Percentiles rank a stretch among this genome's conserved stretches.
phyloP scores from a whole-genome alignment of 2,113 vertebrate genomes.

The Mystacornis crossleyi region DNA sequence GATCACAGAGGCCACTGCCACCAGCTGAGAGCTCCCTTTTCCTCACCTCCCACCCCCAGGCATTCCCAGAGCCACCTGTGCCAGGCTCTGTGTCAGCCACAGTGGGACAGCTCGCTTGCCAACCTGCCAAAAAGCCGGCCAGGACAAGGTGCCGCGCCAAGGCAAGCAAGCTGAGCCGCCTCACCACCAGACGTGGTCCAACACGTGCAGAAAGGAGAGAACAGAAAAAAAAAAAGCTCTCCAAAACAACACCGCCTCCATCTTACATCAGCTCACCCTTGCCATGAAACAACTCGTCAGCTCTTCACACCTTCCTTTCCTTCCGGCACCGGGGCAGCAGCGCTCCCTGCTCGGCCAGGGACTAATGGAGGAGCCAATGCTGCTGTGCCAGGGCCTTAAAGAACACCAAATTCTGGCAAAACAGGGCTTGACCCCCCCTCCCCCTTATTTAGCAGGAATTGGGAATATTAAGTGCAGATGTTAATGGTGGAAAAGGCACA shows the following conservation, averaged over 20 bases:
- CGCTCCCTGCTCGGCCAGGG: not conserved
- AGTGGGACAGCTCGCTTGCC: not conserved
- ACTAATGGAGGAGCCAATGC: accelerated
- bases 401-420: not conserved
- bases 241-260: not conserved
- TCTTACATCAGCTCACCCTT: not conserved
- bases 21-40: not conserved
- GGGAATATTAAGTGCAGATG: not conserved
- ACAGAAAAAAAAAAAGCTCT: not conserved
- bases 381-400: not conserved
- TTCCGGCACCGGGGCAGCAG: accelerated
- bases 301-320: not conserved
- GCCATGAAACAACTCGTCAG: not conserved
- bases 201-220: not conserved
- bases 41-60: not conserved
- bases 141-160: not conserved
- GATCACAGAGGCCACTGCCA: not conserved
- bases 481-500: not conserved
- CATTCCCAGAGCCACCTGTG: not conserved
- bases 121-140: not conserved
- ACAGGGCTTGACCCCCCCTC: not conserved
- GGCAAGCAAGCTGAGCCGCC: not conserved
- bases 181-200: not conserved
- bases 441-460: not conserved
- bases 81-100: not conserved